Conservation (phyloP, 2,797 vertebrate genomes). For the Crenichthys baileyi region DNA sequence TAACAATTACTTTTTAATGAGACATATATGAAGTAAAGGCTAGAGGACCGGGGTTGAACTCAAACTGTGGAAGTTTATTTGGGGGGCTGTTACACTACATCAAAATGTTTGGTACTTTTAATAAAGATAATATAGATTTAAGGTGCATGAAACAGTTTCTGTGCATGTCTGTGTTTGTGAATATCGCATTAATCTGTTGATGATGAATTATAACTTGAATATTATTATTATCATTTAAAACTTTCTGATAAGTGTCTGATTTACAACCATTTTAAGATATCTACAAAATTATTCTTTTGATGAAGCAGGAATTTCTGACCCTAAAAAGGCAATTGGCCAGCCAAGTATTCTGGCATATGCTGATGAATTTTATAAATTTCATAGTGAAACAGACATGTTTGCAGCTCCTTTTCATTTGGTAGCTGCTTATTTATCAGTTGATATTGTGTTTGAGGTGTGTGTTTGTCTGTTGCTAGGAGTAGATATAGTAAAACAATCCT, state of each 20-base stretch:
- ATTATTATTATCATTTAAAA: too few relatives aligned
- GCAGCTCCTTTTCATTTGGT: slow-evolving; percentile 21
- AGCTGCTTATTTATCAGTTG: slow-evolving; percentile 60
- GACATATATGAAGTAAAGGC: slow-evolving; percentile 14
- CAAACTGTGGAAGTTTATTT: slow-evolving; percentile 8
- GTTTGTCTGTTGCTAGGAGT: background rate
- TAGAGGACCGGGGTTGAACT: background rate
- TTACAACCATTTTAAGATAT: too few relatives aligned
- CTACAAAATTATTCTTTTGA: too few relatives aligned
- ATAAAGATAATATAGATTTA: background rate
- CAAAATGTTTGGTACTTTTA: background rate
- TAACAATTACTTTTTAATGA: slow-evolving; percentile 64
- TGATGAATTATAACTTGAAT: too few relatives aligned
- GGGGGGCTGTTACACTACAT: background rate
- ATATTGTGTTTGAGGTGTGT: slow-evolving; percentile 15
- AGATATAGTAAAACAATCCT: background rate
- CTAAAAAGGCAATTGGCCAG: background rate
- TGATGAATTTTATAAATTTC: slow-evolving; percentile 48
- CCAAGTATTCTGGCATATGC: slow-evolving; percentile 52
- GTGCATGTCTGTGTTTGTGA: background rate
- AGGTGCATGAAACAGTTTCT: background rate
- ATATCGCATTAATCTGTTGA: background rate
- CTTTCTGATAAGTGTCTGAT: too few relatives aligned
- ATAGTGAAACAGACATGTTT: slow-evolving; percentile 57
- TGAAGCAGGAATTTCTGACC: background rate